Evolutionary conservation across 2,888 invertebrate genomes (phyloP).

Genomic region (Agrotis exclamationis): DNA sequence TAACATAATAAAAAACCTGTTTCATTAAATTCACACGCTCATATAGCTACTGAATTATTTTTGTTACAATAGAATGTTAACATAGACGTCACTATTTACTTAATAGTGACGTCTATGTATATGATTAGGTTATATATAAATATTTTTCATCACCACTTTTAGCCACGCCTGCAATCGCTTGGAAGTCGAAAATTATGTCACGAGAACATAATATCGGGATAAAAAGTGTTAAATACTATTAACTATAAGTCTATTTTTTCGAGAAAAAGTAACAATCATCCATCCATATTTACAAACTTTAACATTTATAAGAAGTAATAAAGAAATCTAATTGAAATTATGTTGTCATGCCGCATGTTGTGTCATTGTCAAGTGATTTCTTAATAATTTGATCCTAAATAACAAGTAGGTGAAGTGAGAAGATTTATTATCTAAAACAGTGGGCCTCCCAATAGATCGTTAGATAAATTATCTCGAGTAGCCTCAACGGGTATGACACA

Average conservation of each 20-base stretch:
- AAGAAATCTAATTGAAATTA: too few relatives aligned
- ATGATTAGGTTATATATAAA: neutral
- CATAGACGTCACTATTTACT: slow-evolving; percentile 11
- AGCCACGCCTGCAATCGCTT: too few relatives aligned
- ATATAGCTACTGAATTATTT: slow-evolving; percentile 3
- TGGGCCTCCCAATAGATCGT: slow-evolving; percentile 25
- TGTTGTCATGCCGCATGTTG: neutral
- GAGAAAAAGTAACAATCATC: too few relatives aligned
- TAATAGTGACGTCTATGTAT: neutral
- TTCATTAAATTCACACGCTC: slow-evolving; percentile 24
- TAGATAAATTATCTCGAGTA: slow-evolving; percentile 50
- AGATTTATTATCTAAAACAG: slow-evolving; percentile 25
- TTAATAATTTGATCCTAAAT: slow-evolving; percentile 25
- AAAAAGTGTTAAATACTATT: too few relatives aligned
- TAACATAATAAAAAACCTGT: slow-evolving; percentile 13
- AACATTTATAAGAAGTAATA: too few relatives aligned
- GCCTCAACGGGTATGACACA: slow-evolving; percentile 48
- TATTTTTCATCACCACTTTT: too few relatives aligned
- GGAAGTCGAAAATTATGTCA: too few relatives aligned
- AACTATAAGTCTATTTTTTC: too few relatives aligned
- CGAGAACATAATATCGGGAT: too few relatives aligned
- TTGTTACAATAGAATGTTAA: slow-evolving; percentile 9
- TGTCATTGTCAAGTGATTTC: slow-evolving; percentile 30
- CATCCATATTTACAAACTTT: too few relatives aligned
- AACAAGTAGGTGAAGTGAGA: slow-evolving; percentile 22